Conservation (phyloP, 2,888 invertebrate species). For the Acrobasis consociella region DNA sequence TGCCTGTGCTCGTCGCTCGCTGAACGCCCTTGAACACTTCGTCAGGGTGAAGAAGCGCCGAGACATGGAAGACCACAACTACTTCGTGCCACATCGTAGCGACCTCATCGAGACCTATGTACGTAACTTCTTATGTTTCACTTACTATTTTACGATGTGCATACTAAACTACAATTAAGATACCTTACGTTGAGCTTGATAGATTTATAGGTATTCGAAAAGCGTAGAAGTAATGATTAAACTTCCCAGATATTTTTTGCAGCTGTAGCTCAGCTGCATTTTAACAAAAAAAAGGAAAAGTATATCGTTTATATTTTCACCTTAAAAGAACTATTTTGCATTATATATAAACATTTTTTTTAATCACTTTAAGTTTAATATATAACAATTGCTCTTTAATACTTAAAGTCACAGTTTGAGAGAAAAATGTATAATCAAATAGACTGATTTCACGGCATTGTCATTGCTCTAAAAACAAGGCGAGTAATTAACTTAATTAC, state of each 20-base stretch:
- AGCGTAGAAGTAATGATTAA: no score
- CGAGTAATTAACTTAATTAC: conserved; percentile 54
- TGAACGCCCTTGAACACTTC: conserved; percentile 97
- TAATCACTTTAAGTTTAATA: neutral
- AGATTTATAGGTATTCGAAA: no score
- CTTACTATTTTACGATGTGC: neutral
- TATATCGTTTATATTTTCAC: no score
- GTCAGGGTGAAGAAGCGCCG: conserved; percentile 96
- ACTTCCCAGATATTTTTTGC: no score
- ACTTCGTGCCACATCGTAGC: conserved; percentile 97
- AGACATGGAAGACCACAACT: conserved; percentile 97
- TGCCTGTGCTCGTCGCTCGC: conserved; percentile 95
- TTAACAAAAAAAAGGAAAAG: no score
- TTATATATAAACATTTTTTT: neutral
- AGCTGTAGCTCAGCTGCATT: no score
- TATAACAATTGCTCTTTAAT: neutral
- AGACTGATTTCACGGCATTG: conserved; percentile 31
- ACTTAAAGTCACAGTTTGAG: conserved; percentile 12
- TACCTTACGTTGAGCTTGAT: no score
- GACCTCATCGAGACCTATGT: conserved; percentile 98
- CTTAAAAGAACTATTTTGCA: no score
- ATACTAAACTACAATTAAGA: neutral
- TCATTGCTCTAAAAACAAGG: conserved; percentile 43
- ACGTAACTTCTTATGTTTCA: conserved; percentile 67
- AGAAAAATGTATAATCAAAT: conserved; percentile 22